Evolutionary conservation across 2,113 vertebrate species (phyloP), one percentile per base, ranked within the genome.

Genomic region (Elachura formosa): DNA sequence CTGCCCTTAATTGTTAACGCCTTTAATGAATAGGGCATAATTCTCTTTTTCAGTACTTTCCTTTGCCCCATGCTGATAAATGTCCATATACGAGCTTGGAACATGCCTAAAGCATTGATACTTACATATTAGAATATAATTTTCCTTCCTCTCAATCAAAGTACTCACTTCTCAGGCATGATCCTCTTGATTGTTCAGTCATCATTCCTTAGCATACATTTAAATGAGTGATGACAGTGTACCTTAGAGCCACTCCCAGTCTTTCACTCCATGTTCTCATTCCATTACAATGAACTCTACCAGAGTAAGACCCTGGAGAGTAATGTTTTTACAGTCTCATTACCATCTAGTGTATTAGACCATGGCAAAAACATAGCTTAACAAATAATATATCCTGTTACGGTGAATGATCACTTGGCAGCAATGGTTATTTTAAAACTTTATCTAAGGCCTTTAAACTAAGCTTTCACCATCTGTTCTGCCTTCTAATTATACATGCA

Each of bases 351-450:
- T 85, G 61, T 87, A 83, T 93, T 81, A 91, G 85, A 91, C 51
- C 67, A 61, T 86, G 59, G 56, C 71, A 90, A 97, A 95, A 95
- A 75, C 72, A 77, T 23, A 63, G 63, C 34, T 92, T 82, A 80
- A 81, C 26, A 6, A 80, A 88, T 85, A 84, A 85, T 84, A 62
- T 21, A 84, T 81, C 72, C 63, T 77, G 72, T 86, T 93, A 68
- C 75, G 93, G 64, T 90, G 92, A 97, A 94, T 95, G 93, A 96
- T 95, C 90, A 90, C 88, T 92, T 96, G 84, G 78, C 92, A 96
- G 89, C 81, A 82, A 49, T 67, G 54, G n/a, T 93, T 96, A 92
- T 91, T 96, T 95, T 96, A 96, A 84, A 93, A 88, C 75, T 87
- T 91, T 84, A 84, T 94, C 74, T 96, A 71, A 82, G 85, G 72